Evolutionary conservation across 2,888 invertebrate genomes (phyloP), one percentile per base, ranked within the genome.

Genomic region (Pollenia angustigena): DNA sequence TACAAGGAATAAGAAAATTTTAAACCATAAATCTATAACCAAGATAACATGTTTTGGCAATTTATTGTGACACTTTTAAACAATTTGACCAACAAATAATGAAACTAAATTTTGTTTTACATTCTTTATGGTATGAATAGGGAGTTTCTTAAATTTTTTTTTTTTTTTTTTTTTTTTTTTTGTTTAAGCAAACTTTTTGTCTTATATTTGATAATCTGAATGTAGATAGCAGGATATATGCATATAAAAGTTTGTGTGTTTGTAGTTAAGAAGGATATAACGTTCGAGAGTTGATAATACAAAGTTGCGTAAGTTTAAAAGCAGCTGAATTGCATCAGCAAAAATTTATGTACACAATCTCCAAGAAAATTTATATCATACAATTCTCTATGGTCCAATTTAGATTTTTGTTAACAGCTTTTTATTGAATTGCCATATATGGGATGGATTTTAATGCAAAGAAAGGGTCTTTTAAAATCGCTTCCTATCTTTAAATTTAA

Each of bases 1-100:
- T 48, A 6, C 23, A 72, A 64, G 50, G 50, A 4, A 14, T 18
- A 69, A 54, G 54, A 42, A 81, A 86, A 81, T 72, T 81, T 68
- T 14, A 74, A 74, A 81, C 84, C 74, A 87, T 87, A 84, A 87
- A 87, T 87, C 81, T 84, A 62, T 58, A 66, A 50, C 44, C 46
- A 64, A 74, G 87, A 87, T 84, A 87, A 87, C 81, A 84, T 81
- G 84, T 72, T 85, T 84, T 72, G 82, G 81, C 72, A 87, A 86
- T 88, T 88, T 88, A 88, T 87, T 88, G 87, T 87, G 88, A 88
- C 87, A 88, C 88, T 85, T 83, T 85, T 72, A 66, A 85, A 84
- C 85, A 87, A 84, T 85, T 82, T 81, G 85, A 81, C 84, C 85
- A 84, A 87, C 78, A 87, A 87, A 81, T 78, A 83, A 74, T 69